Evolutionary conservation across 2,113 vertebrate genomes (phyloP).

Genomic region (Delphinapterus leucas): DNA sequence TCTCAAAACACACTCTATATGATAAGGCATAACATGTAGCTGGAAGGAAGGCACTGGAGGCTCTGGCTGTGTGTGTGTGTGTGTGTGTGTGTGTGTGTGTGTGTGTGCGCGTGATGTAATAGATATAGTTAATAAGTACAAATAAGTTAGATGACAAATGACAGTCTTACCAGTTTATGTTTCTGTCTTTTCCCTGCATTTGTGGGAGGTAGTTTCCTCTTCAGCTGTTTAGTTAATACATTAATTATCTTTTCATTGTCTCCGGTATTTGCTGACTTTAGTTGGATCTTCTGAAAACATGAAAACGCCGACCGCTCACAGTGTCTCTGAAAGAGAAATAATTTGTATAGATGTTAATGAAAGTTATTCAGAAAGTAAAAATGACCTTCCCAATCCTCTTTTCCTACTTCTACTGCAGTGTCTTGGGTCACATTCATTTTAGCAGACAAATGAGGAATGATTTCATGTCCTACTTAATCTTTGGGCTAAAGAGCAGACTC

Average conservation of each 20-base stretch:
- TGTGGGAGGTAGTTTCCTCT: conserved; percentile 48
- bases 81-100: not conserved
- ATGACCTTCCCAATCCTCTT: not conserved
- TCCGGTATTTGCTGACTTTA: conserved; percentile 65
- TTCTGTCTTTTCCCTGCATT: not conserved
- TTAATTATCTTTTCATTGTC: not conserved
- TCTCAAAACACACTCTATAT: not conserved
- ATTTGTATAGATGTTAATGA: not conserved
- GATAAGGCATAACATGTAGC: not conserved
- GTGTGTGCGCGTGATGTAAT: not conserved
- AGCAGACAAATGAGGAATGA: not conserved
- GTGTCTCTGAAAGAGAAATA: conserved; percentile 68
- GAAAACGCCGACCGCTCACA: conserved; percentile 76
- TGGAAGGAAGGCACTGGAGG: not conserved
- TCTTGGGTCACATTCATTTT: not conserved
- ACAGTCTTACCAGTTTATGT: conserved; percentile 44
- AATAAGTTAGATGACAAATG: not conserved
- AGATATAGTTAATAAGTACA: not conserved
- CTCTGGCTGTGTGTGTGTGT: not conserved
- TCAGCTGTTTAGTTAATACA: conserved; percentile 15
- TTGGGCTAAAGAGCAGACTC: not conserved
- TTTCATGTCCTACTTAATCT: not conserved
- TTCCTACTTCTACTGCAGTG: not conserved
- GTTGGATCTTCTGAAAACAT: conserved; percentile 78
- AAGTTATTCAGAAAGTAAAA: not conserved